Evolutionary conservation across 2,888 invertebrate species (phyloP), one percentile per base, ranked within the genome.

Genomic region (Alloscopus bannaensis): DNA sequence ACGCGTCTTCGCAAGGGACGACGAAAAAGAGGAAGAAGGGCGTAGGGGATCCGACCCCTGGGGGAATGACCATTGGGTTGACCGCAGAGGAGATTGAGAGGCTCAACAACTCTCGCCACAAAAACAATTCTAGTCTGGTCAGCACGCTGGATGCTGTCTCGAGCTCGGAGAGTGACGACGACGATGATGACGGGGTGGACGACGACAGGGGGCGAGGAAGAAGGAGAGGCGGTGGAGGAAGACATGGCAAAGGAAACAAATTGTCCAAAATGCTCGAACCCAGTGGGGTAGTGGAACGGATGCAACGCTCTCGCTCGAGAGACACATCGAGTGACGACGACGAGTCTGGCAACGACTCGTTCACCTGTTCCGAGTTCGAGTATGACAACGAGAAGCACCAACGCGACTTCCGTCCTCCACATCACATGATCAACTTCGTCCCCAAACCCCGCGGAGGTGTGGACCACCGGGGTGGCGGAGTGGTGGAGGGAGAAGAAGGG

Each of bases 361-460:
- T 98, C 90, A 98, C 98, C 13, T 98, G 98, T 89, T 98, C 98
- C 0, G 98, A 98, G 90, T 97, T 97, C 87, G 98, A 98, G 88
- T 97, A 97, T 88, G 97, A 97, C 87, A 96, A 96, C 77, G 88
- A 88, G 69, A 88, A 88, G 81, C 87, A 84, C 88, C n/a, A n/a
- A n/a, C 20, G 52, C 31, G 87, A 88, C 77, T 87, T 87, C 71
- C 86, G 87, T 11, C 87, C 87, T 80, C 91, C 90, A 57, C 92
- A 92, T 85, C 91, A 92, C 87, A 90, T 91, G 71, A 91, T 91
- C 86, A n/a, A n/a, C n/a, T n/a, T n/a, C n/a, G n/a, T n/a, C n/a
- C 90, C 90, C 36, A 91, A 91, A 85, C 88, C 90, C 66, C n/a
- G n/a, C n/a, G n/a, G n/a, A n/a, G n/a, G n/a, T n/a, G n/a, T n/a